Conservation (phyloP, 2,888 invertebrate species). For the Bellardia pandia region DNA sequence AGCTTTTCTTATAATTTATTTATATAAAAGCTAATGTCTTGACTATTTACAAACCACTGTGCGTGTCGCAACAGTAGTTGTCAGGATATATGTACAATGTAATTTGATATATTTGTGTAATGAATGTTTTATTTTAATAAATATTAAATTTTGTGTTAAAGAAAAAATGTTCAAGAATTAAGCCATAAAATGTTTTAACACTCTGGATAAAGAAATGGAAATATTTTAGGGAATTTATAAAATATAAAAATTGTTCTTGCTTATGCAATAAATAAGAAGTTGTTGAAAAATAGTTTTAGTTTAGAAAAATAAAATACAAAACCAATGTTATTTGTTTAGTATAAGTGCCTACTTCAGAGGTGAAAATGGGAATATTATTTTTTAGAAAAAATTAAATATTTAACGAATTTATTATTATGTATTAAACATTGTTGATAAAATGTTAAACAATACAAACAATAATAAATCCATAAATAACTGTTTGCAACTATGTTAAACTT, state of each 20-base stretch:
- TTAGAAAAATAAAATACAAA: no score
- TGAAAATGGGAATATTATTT: background rate
- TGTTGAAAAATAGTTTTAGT: no score
- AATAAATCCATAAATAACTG: no score
- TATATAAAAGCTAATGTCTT: no score
- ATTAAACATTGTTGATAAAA: background rate
- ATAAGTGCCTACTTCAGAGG: background rate
- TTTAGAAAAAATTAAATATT: background rate
- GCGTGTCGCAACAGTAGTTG: background rate
- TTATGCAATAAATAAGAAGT: no score
- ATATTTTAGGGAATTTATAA: no score
- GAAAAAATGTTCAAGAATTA: background rate
- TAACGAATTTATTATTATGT: background rate
- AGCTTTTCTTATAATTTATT: no score
- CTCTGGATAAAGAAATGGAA: background rate
- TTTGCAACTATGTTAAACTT: no score
- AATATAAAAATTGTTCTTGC: no score
- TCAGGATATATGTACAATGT: background rate
- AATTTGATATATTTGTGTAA: conserved; percentile 27
- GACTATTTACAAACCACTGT: background rate
- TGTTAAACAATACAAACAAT: background rate
- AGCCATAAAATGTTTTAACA: background rate
- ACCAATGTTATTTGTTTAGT: background rate
- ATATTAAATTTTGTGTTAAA: conserved; percentile 42
- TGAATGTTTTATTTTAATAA: conserved; percentile 55